Base-by-base conservation (phyloP, 1,140 invertebrate genomes). In the Polyergus mexicanus region DNA sequence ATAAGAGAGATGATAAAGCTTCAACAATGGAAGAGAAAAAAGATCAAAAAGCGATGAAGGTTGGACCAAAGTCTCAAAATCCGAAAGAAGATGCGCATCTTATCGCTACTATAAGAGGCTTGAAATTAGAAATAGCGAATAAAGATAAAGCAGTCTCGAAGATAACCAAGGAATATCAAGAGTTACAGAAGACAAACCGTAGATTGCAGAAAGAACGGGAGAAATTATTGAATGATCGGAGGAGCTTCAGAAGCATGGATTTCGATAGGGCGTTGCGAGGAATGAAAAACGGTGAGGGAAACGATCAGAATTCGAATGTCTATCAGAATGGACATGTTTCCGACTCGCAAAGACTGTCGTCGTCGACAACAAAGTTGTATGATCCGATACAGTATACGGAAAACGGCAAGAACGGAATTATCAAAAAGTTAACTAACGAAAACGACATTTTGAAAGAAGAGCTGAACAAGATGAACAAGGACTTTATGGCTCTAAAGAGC, bases 171-270 rank as follows among this genome's bases (percentile, higher is more conserved):
- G 97, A 98, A 88, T 94, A 97, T 35, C 97, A 97, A 25, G 97
- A 98, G 62, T 91, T 97, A 25, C 96, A 96, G 87, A 97, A 97
- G 91, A 97, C 97, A 28, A 97, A 97, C 91, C 94, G 96, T 76
- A 96, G 96, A 91, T 92, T 98, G 85, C 97, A 98, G 91, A 97
- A 97, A 81, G 97, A 97, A 91, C 96, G 97, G 84, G 97, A 98
- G 92, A 96, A 95, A 91, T 92, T 95, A 35, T 69, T 95, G 10
- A 94, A 95, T 54, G 94, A 95, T 78, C 88, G 90, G n/a, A 92
- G 88, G 60, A 93, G 89, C 19, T 85, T 90, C 7, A 90, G 81
- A 63, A 71, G 69, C 1, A 86, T 76, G 35, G 91, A 92, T 38
- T 77, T 85, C 11, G 91, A 90, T 1, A 93, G 93, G 89, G 89